Base-by-base conservation (phyloP, 2,113 vertebrate genomes). In the Puntigrus tetrazona region DNA sequence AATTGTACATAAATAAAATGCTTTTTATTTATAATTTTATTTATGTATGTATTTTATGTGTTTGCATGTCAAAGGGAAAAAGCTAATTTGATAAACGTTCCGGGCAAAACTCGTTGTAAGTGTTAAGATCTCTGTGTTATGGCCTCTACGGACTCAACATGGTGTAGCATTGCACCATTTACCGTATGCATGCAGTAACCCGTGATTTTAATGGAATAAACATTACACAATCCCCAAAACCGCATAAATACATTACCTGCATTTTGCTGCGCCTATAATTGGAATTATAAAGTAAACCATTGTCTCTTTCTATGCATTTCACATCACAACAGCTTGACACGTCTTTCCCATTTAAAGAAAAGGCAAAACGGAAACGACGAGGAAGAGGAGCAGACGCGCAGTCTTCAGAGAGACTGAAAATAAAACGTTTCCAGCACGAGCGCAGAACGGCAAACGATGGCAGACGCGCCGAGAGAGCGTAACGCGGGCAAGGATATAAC, bases 121-220 rank as follows among this genome's bases (percentile, higher is more conserved):
- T 65, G 86, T 73, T 81, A 73, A 77, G 72, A 69, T 73, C 38
- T 57, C 52, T n/a, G 57, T 84, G 86, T 70, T 89, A 88, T 85
- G 47, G 86, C 85, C 85, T 86, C 70, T 80, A 76, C 65, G n/a
- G 87, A 86, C 86, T 86, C 13, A 55, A 77, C 81, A 72, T 86
- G 78, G 88, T 90, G 92, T 93, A 92, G 93, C 93, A 91, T 63
- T 94, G 94, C 92, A 94, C 91, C 93, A 94, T 90, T 92, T 90
- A 82, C 86, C 38, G 29, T 45, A 65, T 85, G 76, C 89, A 78
- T 82, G 74, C 88, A 89, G 85, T 88, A 87, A 84, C 55, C 55
- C 38, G 47, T 82, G 84, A 85, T 83, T 86, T 86, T 84, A 85
- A 34, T 29, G 1, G 4, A 14, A 74, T n/a, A 16, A 82, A 87